These are phyloP conservation scores for Chromoteleia sp. DNA, from an alignment of 2,888 invertebrate species.

Conservation along the genomic window DNA sequence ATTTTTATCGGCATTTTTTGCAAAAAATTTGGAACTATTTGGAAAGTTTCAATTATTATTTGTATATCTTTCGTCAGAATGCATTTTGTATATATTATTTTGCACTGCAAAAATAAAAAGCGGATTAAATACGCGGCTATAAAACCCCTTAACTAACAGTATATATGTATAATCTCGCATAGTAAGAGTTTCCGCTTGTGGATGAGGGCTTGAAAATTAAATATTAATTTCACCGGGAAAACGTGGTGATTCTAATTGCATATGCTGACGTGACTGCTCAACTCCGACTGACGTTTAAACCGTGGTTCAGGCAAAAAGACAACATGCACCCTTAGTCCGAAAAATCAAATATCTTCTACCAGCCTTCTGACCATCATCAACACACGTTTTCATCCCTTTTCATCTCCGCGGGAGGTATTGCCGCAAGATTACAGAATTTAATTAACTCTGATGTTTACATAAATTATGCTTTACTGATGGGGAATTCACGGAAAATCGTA, in stretches of 20 bases:
- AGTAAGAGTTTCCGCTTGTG: constrained; percentile 75
- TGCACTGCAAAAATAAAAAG: no score
- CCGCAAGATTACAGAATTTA: constrained; percentile 78
- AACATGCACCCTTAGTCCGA: constrained; percentile 36
- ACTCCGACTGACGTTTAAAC: constrained; percentile 60
- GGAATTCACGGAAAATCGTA: constrained; percentile 46
- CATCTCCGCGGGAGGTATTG: constrained; percentile 68
- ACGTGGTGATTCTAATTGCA: constrained; percentile 76
- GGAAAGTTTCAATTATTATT: no score
- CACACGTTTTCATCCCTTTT: constrained; percentile 35
- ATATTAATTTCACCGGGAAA: constrained; percentile 79
- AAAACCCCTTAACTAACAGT: constrained; percentile 70
- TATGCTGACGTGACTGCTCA: constrained; percentile 72
- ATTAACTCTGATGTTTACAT: constrained; percentile 76
- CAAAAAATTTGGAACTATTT: no score
- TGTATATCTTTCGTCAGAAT: no score
- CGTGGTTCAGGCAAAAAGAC: constrained; percentile 49
- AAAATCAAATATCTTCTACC: constrained; percentile 61
- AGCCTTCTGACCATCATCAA: constrained; percentile 56
- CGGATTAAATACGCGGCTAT: constrained; percentile 62
- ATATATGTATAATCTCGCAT: constrained; percentile 63
- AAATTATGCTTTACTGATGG: constrained; percentile 73
- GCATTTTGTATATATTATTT: no score
- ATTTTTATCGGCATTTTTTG: background rate
- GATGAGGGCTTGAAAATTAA: constrained; percentile 80